A percentile compares a stretch with the other conserved stretches of the same genome.
Evolutionary conservation across 2,113 vertebrate species (phyloP).

Genomic region (Hippocampus barbouri): DNA sequence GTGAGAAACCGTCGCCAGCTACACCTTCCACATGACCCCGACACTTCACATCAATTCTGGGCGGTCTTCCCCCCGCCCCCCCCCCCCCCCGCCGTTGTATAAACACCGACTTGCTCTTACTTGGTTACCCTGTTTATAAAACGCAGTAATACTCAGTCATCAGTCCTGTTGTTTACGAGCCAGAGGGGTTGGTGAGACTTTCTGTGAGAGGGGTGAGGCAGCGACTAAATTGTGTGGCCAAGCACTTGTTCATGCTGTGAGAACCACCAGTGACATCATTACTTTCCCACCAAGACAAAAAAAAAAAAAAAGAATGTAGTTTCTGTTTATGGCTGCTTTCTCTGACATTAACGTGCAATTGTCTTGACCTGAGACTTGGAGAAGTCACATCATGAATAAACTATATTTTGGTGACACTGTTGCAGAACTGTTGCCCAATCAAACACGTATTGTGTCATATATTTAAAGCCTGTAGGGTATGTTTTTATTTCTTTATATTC

Average conservation of each 20-base stretch:
- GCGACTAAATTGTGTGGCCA: conserved; percentile 22
- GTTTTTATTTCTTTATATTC: neutral
- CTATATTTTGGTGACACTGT: neutral
- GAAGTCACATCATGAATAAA: neutral
- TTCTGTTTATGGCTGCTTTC: conserved; percentile 8
- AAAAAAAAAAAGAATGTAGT: conserved; percentile 19
- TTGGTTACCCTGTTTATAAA: conserved; percentile 30
- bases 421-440: neutral
- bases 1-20: conserved; percentile 38
- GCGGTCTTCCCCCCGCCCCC: too few relatives aligned
- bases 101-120: conserved; percentile 42
- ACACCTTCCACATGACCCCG: conserved; percentile 32
- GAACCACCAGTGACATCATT: conserved; percentile 44
- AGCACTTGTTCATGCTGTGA: conserved; percentile 28
- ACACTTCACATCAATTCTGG: neutral
- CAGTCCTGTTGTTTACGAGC: conserved; percentile 51
- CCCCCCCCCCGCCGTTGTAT: conserved; percentile 19
- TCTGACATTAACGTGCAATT: conserved; percentile 10
- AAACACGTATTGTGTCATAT: neutral
- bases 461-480: neutral
- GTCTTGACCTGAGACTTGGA: conserved; percentile 6
- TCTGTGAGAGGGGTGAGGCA: conserved; percentile 31
- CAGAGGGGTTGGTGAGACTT: conserved; percentile 19
- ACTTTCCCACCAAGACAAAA: conserved; percentile 50
- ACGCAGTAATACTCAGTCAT: conserved; percentile 39